phyloP scores from a whole-genome alignment of 2,888 invertebrate species.

The Tinea trinotella region DNA sequence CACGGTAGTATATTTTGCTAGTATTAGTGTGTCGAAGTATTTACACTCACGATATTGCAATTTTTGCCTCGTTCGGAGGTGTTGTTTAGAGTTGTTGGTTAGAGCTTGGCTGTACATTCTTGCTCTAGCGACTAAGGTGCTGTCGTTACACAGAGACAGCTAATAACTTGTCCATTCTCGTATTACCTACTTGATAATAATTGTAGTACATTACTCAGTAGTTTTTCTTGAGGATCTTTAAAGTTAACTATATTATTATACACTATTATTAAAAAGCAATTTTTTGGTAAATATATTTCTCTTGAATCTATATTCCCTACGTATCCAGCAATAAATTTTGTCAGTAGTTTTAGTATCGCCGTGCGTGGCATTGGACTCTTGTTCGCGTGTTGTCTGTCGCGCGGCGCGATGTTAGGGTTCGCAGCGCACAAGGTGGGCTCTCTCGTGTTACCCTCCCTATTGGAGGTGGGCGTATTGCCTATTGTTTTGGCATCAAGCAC shows the following conservation, averaged over 20 bases:
- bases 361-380: too few relatives aligned
- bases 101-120: constrained; percentile 54
- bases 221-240: constrained; percentile 65
- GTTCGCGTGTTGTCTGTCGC: neutral
- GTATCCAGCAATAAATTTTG: constrained; percentile 70
- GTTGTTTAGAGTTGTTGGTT: constrained; percentile 59
- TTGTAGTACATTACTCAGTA: constrained; percentile 71
- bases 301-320: constrained; percentile 71
- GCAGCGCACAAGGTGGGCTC: constrained; percentile 73
- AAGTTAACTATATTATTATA: constrained; percentile 64
- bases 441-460: constrained; percentile 69
- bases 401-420: constrained; percentile 48
- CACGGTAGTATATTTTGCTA: constrained; percentile 50
- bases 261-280: constrained; percentile 42
- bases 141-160: constrained; percentile 65
- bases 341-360: constrained; percentile 42
- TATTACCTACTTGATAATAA: constrained; percentile 62
- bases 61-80: constrained; percentile 58
- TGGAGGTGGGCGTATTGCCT: constrained; percentile 72
- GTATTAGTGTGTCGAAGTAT: constrained; percentile 41
- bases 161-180: constrained; percentile 71
- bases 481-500: constrained; percentile 66
- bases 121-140: constrained; percentile 65
- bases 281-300: constrained; percentile 55
- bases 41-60: constrained; percentile 63